Evolutionary conservation across 1,140 invertebrate genomes (phyloP), one percentile per base, ranked within the genome.

Genomic region (Drosophila sucinea): DNA sequence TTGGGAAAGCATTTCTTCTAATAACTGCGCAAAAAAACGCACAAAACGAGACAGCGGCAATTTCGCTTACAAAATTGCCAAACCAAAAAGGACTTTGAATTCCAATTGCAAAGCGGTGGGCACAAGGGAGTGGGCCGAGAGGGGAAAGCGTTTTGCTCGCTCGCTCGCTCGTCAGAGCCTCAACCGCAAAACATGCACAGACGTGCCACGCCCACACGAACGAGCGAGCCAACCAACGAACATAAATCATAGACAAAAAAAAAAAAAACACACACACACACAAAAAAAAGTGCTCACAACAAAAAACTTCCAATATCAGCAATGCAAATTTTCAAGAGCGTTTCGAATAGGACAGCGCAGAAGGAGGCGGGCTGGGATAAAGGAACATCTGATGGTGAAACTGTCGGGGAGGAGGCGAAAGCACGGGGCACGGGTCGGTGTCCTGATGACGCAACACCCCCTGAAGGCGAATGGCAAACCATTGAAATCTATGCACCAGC

Each of bases 21-120:
- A 86, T 86, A 86, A 87, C 82, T 86, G 83, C 83, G 83, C 83
- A 79, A 81, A 67, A 74, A 79, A 79, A 73, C 70, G 77, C 64
- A 73, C 54, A 78, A 81, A 87, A 85, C 83, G 83, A 87, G 82
- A 86, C 82, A 87, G 82, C 84, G 84, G 79, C 82, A 86, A 86
- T 86, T 86, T 86, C 82, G 82, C 82, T 86, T 83, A 86, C 82
- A 87, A 87, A 86, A 86, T 86, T 86, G 82, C 82, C 84, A 86
- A 86, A 86, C 82, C 82, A 86, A 87, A 86, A 86, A 86, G 84
- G 82, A 86, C 82, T 86, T 86, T 86, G 82, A 86, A 86, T 86
- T 86, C 84, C 82, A 86, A 86, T 86, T 86, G 82, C 83, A 79
- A 87, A 72, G 76, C 32, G 70, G 40, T 27, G 33, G 8, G n/a